phyloP scores from a whole-genome alignment of 2,888 invertebrate species.

The Chesias legatella region DNA sequence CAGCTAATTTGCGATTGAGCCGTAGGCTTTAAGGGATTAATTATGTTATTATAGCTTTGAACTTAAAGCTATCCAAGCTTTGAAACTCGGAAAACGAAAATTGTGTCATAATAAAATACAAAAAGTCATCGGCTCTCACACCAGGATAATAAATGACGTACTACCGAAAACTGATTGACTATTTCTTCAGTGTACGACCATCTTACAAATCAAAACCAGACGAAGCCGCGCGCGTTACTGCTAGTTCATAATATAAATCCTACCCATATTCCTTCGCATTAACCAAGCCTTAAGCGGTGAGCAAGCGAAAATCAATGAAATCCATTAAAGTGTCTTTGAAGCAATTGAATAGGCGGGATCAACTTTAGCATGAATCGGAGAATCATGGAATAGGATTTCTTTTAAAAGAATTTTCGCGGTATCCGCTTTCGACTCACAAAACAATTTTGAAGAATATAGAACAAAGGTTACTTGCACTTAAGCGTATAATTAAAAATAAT shows the following conservation, averaged over 20 bases:
- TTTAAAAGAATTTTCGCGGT: constrained; percentile 31
- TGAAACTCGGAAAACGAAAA: too few species aligned
- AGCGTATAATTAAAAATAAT: too few species aligned
- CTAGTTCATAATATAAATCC: constrained; percentile 2
- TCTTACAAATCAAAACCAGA: too few species aligned
- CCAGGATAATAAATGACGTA: too few species aligned
- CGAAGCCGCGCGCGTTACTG: too few species aligned
- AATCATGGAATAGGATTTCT: constrained; percentile 42
- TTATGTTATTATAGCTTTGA: too few species aligned
- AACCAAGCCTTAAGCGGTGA: constrained; percentile 18
- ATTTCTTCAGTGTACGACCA: too few species aligned
- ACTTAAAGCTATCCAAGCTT: too few species aligned
- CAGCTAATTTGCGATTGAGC: neutral
- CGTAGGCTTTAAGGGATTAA: too few species aligned
- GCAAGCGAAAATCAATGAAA: constrained; percentile 31
- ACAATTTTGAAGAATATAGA: constrained; percentile 18
- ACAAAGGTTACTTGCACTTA: neutral
- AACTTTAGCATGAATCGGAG: constrained; percentile 36
- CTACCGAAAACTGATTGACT: too few species aligned
- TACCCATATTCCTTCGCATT: constrained; percentile 11
- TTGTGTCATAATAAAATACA: too few species aligned
- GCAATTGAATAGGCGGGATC: constrained; percentile 36
- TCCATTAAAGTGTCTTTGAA: constrained; percentile 30
- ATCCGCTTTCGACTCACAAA: constrained; percentile 26
- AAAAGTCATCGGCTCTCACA: too few species aligned